Evolutionary conservation across 1,140 invertebrate genomes (phyloP).

Genomic region (Hesperophylax magnus): DNA sequence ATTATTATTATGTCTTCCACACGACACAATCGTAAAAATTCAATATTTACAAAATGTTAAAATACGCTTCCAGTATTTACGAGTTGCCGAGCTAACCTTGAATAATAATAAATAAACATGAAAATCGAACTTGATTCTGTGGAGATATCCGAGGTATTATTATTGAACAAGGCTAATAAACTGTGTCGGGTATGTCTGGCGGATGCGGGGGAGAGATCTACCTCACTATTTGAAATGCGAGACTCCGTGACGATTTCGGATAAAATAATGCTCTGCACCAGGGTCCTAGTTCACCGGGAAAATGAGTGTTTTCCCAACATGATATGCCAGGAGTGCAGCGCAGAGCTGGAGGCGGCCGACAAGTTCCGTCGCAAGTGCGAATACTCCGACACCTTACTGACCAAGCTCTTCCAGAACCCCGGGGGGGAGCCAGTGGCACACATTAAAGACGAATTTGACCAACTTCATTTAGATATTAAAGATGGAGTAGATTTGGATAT

Average conservation of each 20-base stretch:
- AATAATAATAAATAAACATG: constrained; percentile 14
- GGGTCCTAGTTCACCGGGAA: neutral
- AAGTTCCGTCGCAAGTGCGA: constrained; percentile 31
- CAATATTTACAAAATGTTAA: no score
- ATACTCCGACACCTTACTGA: constrained; percentile 13
- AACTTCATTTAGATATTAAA: neutral
- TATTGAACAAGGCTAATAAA: constrained; percentile 14
- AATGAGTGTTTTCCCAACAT: constrained; percentile 10
- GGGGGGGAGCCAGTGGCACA: neutral
- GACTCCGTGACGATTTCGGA: constrained; percentile 11
- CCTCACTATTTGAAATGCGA: neutral
- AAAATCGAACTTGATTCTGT: constrained; percentile 3
- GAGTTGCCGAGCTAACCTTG: neutral
- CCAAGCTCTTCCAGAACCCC: neutral
- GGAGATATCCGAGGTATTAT: neutral
- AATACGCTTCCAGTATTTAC: neutral
- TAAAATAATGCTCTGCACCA: constrained; percentile 31
- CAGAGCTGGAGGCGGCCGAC: constrained; percentile 20
- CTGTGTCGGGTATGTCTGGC: constrained; percentile 32
- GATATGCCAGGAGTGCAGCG: constrained; percentile 22
- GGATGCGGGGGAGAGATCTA: constrained; percentile 5
- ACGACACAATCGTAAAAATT: no score
- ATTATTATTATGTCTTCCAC: no score
- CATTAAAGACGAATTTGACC: neutral
- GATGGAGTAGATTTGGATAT: neutral